These are phyloP conservation scores for Sphenopsis melanotis DNA, from an alignment of 2,797 vertebrate genomes.

Conservation along the genomic window DNA sequence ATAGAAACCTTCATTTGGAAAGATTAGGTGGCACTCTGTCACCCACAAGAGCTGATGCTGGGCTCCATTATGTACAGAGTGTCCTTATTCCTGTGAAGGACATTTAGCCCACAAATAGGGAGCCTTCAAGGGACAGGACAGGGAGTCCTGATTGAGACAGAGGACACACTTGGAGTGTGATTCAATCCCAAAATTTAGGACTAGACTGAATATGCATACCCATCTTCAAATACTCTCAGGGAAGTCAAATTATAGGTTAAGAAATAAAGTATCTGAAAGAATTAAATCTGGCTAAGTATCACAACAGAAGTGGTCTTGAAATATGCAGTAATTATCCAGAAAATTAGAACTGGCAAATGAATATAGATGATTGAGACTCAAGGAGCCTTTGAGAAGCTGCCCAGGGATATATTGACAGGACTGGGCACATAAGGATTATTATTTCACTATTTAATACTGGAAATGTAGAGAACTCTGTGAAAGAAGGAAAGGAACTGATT, in stretches of 20 bases:
- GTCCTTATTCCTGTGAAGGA: neutral
- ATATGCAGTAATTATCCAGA: neutral
- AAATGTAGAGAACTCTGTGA: neutral
- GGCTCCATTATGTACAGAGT: neutral
- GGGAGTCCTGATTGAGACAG: neutral
- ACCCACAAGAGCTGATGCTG: neutral
- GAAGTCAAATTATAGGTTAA: constrained; percentile 17
- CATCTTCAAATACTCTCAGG: neutral
- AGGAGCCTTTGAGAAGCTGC: constrained; percentile 24
- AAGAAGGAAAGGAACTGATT: neutral
- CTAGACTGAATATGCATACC: neutral
- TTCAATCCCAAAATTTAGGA: neutral
- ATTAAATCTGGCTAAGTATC: neutral
- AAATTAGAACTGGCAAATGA: constrained; percentile 35
- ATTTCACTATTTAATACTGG: neutral
- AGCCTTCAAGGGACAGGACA: neutral
- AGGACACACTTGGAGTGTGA: neutral
- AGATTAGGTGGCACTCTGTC: neutral
- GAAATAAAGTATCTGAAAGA: constrained; percentile 6
- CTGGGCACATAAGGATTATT: neutral
- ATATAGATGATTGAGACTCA: neutral
- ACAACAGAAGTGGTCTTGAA: constrained; percentile 31
- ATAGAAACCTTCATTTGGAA: neutral
- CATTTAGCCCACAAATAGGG: neutral
- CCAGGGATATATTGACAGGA: neutral